These are phyloP conservation scores for Caenorhabditis auriculariae DNA, from an alignment of 2,888 invertebrate genomes.

Conservation along the genomic window DNA sequence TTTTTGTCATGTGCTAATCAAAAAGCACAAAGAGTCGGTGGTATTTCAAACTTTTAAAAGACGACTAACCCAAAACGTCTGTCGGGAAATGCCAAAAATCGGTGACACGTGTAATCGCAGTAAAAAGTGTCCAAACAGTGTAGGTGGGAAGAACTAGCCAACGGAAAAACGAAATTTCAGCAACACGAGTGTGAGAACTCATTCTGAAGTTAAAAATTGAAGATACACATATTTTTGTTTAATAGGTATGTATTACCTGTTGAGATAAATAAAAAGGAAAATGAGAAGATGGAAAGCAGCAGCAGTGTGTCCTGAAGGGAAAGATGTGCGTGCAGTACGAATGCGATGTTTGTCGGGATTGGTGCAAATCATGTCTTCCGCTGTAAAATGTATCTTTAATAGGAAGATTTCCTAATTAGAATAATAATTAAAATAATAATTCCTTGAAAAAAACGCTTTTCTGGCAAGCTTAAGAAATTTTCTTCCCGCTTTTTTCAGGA, in stretches of 20 bases:
- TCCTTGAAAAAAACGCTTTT: too few species aligned
- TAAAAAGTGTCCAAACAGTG: constrained; percentile 34
- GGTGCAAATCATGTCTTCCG: constrained; percentile 30
- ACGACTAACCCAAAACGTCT: constrained; percentile 59
- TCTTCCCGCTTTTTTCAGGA: too few species aligned
- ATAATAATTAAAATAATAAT: too few species aligned
- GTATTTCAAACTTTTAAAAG: too few species aligned
- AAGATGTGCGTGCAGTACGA: constrained; percentile 58
- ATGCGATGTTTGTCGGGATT: constrained; percentile 34
- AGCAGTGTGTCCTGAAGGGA: constrained; percentile 62
- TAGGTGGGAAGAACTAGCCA: constrained; percentile 29
- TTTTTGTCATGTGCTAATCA: not conserved
- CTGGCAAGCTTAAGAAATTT: too few species aligned
- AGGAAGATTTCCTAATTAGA: too few species aligned
- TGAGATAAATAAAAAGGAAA: constrained; percentile 50
- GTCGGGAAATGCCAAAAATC: constrained; percentile 62
- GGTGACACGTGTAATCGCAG: constrained; percentile 55
- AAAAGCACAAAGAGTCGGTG: constrained; percentile 9
- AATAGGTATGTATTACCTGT: too few species aligned
- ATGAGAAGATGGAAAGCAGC: constrained; percentile 53
- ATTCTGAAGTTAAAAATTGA: too few species aligned
- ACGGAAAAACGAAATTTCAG: constrained; percentile 18
- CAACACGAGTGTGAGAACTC: constrained; percentile 22
- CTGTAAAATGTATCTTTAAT: constrained; percentile 19
- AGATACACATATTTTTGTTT: too few species aligned